Base-by-base conservation (phyloP, 2,113 vertebrate species). In the Tyto alba region DNA sequence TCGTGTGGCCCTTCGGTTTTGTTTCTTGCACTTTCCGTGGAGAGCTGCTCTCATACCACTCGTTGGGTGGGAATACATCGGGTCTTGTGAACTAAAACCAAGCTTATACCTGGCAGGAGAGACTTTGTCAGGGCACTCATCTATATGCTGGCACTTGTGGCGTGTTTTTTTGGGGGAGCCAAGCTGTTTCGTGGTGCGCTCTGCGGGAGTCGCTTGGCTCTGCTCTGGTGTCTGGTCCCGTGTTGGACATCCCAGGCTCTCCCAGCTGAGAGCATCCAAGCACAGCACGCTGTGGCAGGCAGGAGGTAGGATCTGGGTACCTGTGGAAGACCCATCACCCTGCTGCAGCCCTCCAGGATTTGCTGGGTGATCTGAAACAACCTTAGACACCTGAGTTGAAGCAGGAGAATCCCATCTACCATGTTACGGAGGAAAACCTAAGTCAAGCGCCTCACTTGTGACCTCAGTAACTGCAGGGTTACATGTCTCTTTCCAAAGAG, bases 401-500 rank as follows among this genome's bases (percentile, higher is more conserved):
- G 26, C 55, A 73, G 81, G 22, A 68, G 30, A 74, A 87, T 15
- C 53, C 59, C 38, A 53, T 50, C 43, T 43, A 1, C 32, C 21
- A 2, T 6, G 47, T 22, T 29, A 47, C 3, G 6, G 29, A 52
- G 17, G 36, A 62, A 67, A 47, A 41, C 48, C 25, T 15, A 53
- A 34, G 43, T 34, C 30, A 0, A 59, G 34, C 30, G 87, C 26
- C 59, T 86, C 30, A 4, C 27, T 38, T 8, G 23, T 40, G 64
- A 23, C n/a, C 43, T 48, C 38, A 48, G n/a, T 53, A 77, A 0
- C 13, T 25, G 4, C 47, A 72, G 66, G 26, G 38, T 30, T 45
- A 4, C 0, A 2, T 7, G 27, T n/a, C 43, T 3, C 6, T 76
- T 84, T 67, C 71, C 2, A 1, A 27, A 59, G 74, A 32, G 17